Evolutionary conservation across 2,113 vertebrate species (phyloP), one percentile per base, ranked within the genome.

Genomic region (Mellivora capensis): DNA sequence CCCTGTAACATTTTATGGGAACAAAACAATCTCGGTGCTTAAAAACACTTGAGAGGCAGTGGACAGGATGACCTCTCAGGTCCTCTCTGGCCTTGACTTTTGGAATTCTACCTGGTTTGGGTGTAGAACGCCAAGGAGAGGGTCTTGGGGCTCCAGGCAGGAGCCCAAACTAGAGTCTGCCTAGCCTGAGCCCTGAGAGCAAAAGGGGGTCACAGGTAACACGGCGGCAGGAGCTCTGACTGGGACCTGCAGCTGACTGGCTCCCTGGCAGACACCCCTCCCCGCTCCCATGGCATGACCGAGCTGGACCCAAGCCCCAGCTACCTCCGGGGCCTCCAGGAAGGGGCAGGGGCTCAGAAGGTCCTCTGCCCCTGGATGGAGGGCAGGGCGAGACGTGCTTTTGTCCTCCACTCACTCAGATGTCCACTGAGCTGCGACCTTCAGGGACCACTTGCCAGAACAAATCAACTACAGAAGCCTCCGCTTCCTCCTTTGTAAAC

Each of bases 391-490:
- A 39, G 49, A 18, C 29, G 27, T 4, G 82, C 47, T 29, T 14
- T 17, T 52, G 17, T 17, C 52, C 67, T 76, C 62, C 79, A 13
- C 23, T 49, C 49, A 34, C 39, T 59, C 94, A 31, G 34, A 49
- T 0, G 1, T 27, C 1, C 64, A 39, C 47, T 4, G 47, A 37
- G 34, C 39, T 4, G 6, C 1, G 25, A 34, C 61, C 23, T 21
- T 74, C 80, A 4, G 74, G 79, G 59, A 44, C 85, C 37, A 21
- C 94, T 37, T 49, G 47, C 37, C 39, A 10, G 21, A 49, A 71
- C 1, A 13, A 29, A 23, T 47, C 49, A 13, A 6, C 44, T 9
- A 49, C 44, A 52, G 76, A 34, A 79, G 17, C 42, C 14, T 31
- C n/a, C 0, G 0, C 72, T 27, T 52, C 83, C 47, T 71, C 29